Evolutionary conservation across 2,113 vertebrate species (phyloP).

Genomic region (Vombatus ursinus): DNA sequence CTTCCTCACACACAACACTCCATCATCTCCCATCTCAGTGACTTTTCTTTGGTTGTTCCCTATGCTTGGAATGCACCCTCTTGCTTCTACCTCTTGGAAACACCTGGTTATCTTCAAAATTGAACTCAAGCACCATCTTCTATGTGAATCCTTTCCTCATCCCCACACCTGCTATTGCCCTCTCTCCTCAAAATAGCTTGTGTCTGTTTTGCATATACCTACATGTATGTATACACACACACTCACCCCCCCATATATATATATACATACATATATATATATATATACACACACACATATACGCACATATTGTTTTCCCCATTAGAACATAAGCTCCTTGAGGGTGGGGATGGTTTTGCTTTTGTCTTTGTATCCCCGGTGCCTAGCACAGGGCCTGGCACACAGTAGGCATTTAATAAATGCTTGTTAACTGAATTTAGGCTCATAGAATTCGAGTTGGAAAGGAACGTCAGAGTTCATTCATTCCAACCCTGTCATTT

Average conservation of each 20-base stretch:
- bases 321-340: not conserved
- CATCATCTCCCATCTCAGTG: not conserved
- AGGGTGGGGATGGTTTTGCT: not conserved
- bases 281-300: not conserved
- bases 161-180: not conserved
- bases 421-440: not conserved
- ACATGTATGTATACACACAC: not conserved
- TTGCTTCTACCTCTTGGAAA: not conserved
- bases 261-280: not conserved
- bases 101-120: not conserved
- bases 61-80: not conserved
- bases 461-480: not conserved
- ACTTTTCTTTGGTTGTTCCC: not conserved
- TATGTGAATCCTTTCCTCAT: not conserved
- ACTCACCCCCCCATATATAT: fast-evolving
- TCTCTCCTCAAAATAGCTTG: not conserved
- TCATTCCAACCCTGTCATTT: not conserved
- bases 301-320: not conserved
- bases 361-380: not conserved
- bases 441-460: not conserved
- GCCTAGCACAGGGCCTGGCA: not conserved
- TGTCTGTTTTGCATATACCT: not conserved
- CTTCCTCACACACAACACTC: not conserved
- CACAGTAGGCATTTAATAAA: not conserved
- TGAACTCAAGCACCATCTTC: not conserved